Percentiles rank a stretch among this genome's conserved stretches.
phyloP scores from a whole-genome alignment of 2,113 vertebrate genomes.

The Pseudorasbora parva region DNA sequence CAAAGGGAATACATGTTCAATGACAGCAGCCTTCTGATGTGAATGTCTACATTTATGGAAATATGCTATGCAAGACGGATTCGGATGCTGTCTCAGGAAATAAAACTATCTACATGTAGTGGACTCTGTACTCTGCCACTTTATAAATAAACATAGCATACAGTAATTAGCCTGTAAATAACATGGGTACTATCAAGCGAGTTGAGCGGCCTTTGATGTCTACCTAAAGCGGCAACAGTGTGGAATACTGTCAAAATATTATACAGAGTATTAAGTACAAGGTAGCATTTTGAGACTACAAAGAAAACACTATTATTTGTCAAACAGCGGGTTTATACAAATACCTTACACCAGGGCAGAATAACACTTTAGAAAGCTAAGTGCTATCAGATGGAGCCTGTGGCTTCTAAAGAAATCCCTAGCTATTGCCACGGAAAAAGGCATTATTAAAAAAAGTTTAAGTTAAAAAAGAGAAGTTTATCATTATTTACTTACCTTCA shows the following conservation, averaged over 20 bases:
- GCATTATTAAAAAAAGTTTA: not conserved
- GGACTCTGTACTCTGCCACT: constrained; percentile 13
- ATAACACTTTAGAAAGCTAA: constrained; percentile 1
- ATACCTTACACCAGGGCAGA: not conserved
- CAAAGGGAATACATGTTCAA: constrained; percentile 37
- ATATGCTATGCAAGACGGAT: not conserved
- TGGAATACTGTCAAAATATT: constrained; percentile 29
- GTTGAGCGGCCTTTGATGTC: constrained; percentile 1
- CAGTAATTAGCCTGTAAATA: constrained; percentile 38
- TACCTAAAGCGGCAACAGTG: not conserved
- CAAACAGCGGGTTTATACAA: constrained; percentile 7
- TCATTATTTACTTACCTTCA: not conserved
- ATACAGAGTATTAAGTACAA: constrained; percentile 28
- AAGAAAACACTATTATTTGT: constrained; percentile 37
- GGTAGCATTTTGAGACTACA: constrained; percentile 15
- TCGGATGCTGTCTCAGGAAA: not conserved
- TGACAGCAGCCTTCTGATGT: not conserved
- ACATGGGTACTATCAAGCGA: not conserved
- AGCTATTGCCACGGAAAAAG: not conserved
- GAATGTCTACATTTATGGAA: constrained; percentile 4
- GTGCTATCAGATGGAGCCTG: constrained; percentile 11
- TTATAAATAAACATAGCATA: constrained; percentile 19
- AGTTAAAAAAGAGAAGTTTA: not conserved
- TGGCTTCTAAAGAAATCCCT: not conserved
- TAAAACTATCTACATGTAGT: not conserved